phyloP scores from a whole-genome alignment of 2,113 vertebrate species.

The Telmatochromis sp. region DNA sequence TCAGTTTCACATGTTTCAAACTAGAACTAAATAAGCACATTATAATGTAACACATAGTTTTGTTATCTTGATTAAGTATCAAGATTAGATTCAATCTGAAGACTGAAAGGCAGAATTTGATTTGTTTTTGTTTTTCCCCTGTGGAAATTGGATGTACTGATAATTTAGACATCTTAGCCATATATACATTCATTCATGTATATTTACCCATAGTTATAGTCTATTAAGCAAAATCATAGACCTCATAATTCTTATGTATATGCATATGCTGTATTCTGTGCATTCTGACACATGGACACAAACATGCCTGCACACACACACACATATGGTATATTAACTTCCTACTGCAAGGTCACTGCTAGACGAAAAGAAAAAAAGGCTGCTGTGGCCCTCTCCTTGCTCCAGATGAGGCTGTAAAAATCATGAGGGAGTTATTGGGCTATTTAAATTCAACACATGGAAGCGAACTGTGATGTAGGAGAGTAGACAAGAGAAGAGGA shows the following conservation, averaged over 20 bases:
- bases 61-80: neutral
- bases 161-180: neutral
- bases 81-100: neutral
- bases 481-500: neutral
- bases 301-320: neutral
- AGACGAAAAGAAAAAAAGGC: conserved; percentile 5
- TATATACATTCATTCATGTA: neutral
- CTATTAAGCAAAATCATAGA: neutral
- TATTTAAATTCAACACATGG: conserved; percentile 63
- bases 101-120: neutral
- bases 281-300: neutral
- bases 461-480: conserved; percentile 5
- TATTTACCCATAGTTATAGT: neutral
- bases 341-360: conserved; percentile 44
- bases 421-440: conserved; percentile 57
- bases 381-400: conserved; percentile 29
- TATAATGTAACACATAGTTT: neutral
- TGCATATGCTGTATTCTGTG: neutral
- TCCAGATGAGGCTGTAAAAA: conserved; percentile 53
- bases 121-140: neutral
- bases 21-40: neutral
- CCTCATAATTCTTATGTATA: neutral
- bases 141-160: neutral
- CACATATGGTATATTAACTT: neutral
- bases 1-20: neutral